phyloP scores from a whole-genome alignment of 2,797 vertebrate species.

The Chaenodraco wilsoni region DNA sequence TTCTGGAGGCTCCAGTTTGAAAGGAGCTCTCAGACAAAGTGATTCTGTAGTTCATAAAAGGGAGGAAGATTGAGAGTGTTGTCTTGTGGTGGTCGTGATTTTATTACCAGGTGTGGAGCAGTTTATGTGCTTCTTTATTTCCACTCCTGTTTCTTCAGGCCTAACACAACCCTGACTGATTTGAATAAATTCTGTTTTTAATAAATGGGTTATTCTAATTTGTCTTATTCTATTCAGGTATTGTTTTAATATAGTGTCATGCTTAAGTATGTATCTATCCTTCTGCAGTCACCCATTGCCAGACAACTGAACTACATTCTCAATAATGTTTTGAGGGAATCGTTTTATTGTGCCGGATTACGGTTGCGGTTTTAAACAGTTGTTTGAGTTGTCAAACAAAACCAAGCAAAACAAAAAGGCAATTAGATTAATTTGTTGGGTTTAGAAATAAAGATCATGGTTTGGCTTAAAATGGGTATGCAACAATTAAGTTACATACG shows the following conservation, averaged over 20 bases:
- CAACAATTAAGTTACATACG: no score
- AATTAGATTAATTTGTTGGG: no score
- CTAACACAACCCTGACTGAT: neutral
- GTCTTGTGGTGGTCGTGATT: neutral
- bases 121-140: conserved; percentile 25
- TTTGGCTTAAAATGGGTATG: no score
- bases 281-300: no score
- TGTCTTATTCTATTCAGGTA: neutral
- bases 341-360: no score
- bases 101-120: conserved; percentile 24
- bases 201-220: neutral
- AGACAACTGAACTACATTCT: no score
- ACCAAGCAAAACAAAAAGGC: no score
- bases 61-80: neutral
- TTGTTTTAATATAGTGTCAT: neutral
- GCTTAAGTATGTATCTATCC: neutral
- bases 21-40: conserved; percentile 16
- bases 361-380: no score
- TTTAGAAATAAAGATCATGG: no score
- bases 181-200: neutral
- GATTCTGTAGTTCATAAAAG: neutral
- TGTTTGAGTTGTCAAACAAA: no score
- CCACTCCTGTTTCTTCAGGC: neutral
- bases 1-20: conserved; percentile 27
- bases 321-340: no score